These are phyloP conservation scores for Thryonomys swinderianus DNA, from an alignment of 2,113 vertebrate species.

Conservation along the genomic window DNA sequence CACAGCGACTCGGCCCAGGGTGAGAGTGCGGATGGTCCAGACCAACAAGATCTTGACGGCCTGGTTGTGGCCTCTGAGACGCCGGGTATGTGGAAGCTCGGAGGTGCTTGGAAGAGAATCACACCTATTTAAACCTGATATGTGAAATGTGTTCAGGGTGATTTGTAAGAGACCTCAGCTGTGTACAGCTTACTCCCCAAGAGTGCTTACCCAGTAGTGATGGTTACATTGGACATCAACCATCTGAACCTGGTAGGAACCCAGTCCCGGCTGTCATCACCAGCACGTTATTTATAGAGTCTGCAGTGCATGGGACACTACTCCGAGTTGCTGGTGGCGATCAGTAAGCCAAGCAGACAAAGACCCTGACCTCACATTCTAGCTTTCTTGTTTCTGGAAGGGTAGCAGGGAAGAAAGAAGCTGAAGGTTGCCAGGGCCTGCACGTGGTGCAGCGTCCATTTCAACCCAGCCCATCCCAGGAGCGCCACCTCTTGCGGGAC, in stretches of 20 bases:
- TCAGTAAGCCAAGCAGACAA: background rate
- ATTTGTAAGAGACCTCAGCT: constrained; percentile 29
- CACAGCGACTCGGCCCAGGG: background rate
- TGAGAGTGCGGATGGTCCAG: background rate
- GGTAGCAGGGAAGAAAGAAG: background rate
- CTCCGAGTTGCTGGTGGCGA: background rate
- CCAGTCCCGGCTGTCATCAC: background rate
- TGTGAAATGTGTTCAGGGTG: background rate
- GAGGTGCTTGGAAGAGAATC: constrained; percentile 9
- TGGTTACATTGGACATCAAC: background rate
- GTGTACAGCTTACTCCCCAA: background rate
- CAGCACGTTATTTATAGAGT: background rate
- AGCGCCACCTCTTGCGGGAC: background rate
- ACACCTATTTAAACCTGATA: background rate
- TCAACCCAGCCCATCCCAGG: background rate
- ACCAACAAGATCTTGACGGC: background rate
- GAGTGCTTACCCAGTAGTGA: background rate
- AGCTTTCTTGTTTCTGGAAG: background rate
- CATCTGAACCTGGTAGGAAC: background rate
- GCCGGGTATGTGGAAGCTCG: background rate
- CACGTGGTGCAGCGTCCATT: fast-evolving
- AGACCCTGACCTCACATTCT: background rate
- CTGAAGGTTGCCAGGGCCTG: background rate
- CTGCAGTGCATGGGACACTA: background rate
- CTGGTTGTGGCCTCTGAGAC: background rate